phyloP scores from a whole-genome alignment of 2,113 vertebrate species.

The Nothobranchius furzeri region DNA sequence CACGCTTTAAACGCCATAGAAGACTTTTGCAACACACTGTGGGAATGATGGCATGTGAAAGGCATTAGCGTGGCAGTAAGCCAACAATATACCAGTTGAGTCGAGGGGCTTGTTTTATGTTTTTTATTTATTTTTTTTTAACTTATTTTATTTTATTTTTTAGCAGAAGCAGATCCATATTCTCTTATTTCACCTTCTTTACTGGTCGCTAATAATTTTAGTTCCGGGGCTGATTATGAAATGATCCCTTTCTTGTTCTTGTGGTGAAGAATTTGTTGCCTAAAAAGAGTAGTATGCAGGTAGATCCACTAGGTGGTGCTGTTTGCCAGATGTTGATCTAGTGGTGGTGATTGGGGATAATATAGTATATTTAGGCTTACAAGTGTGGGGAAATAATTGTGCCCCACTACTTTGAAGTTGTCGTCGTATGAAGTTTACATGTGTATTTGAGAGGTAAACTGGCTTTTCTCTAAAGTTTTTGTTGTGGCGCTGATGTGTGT shows the following conservation, averaged over 20 bases:
- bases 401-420: neutral
- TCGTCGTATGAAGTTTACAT: neutral
- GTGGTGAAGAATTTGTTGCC: neutral
- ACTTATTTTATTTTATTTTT: neutral
- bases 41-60: constrained; percentile 28
- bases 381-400: too few relatives aligned
- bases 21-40: constrained; percentile 9
- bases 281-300: neutral
- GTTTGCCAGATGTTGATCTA: constrained; percentile 17
- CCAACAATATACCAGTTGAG: constrained; percentile 20
- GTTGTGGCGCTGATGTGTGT: neutral
- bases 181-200: neutral
- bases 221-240: neutral
- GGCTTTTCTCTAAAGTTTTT: neutral
- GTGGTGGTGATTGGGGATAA: neutral
- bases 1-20: too few relatives aligned
- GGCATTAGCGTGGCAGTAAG: constrained; percentile 3
- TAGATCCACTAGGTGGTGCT: constrained; percentile 50
- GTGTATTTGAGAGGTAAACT: too few relatives aligned
- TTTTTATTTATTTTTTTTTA: too few relatives aligned
- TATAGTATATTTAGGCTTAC: too few relatives aligned
- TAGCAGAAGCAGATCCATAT: constrained; percentile 4
- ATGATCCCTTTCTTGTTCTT: neutral
- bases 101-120: too few relatives aligned
- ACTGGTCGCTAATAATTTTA: neutral